Percentiles rank a stretch among this genome's conserved stretches.
These are phyloP conservation scores for Meteorus colon DNA, from an alignment of 2,888 invertebrate species.

Conservation along the genomic window DNA sequence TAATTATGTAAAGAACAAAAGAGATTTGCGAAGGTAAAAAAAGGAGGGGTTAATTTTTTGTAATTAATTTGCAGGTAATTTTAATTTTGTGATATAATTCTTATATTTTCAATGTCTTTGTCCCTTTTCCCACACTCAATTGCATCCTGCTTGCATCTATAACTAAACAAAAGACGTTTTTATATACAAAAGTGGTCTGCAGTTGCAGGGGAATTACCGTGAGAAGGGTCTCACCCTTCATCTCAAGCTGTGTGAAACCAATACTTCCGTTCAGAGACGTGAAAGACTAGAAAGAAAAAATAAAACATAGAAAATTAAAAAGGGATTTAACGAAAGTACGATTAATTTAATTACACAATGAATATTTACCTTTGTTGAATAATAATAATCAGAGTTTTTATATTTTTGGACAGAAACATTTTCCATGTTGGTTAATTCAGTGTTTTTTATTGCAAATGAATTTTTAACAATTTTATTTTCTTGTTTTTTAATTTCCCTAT, in stretches of 20 bases:
- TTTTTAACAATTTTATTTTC: too few species aligned
- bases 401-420: too few species aligned
- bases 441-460: too few species aligned
- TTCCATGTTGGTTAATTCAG: too few species aligned
- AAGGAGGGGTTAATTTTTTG: not conserved
- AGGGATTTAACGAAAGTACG: not conserved
- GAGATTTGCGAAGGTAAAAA: not conserved
- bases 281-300: conserved; percentile 1
- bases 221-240: conserved; percentile 35
- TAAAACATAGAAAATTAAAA: not conserved
- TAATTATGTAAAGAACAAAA: not conserved
- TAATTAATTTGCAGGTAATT: not conserved
- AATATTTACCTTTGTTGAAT: too few species aligned
- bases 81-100: not conserved
- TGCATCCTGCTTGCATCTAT: conserved; percentile 29
- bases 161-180: conserved; percentile 19
- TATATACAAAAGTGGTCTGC: conserved; percentile 26
- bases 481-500: too few species aligned
- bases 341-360: not conserved
- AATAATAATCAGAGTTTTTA: too few species aligned
- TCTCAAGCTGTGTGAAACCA: conserved; percentile 11
- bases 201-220: conserved; percentile 23
- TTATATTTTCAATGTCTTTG: conserved; percentile 10
- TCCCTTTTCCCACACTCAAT: conserved; percentile 27
- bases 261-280: conserved; percentile 17